A percentile compares a stretch with the other conserved stretches of the same genome.
Evolutionary conservation across 2,888 invertebrate genomes (phyloP).

Genomic region (Epicampocera succincta): DNA sequence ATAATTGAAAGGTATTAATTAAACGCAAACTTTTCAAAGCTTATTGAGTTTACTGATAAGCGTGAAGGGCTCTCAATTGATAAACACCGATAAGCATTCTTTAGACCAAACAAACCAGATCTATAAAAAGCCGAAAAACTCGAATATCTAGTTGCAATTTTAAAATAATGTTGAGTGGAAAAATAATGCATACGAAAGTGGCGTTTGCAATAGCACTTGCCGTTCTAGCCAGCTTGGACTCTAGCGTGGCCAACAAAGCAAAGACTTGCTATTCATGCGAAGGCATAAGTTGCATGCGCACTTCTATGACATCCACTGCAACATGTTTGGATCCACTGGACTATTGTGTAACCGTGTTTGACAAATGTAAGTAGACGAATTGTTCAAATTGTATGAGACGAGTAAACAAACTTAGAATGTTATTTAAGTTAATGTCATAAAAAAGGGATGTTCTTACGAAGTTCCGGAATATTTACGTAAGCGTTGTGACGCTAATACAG

Average conservation of each 20-base stretch:
- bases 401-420: not conserved
- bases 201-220: slow-evolving; percentile 10
- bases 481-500: slow-evolving; percentile 73
- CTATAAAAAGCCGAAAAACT: slow-evolving; percentile 56
- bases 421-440: slow-evolving; percentile 69
- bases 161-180: not conserved
- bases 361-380: slow-evolving; percentile 73
- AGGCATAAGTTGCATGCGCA: slow-evolving; percentile 77
- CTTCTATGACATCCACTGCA: slow-evolving; percentile 70
- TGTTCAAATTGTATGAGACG: not conserved
- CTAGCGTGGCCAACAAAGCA: slow-evolving; percentile 71
- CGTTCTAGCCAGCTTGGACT: slow-evolving; percentile 2
- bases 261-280: slow-evolving; percentile 76
- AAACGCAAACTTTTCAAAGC: slow-evolving; percentile 34
- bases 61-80: slow-evolving; percentile 35
- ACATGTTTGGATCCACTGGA: slow-evolving; percentile 77
- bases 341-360: slow-evolving; percentile 78
- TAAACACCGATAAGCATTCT: slow-evolving; percentile 23
- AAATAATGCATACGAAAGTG: slow-evolving; percentile 32
- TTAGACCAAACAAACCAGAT: slow-evolving; percentile 11
- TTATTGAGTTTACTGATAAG: slow-evolving; percentile 52
- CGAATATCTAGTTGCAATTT: not conserved
- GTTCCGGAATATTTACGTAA: slow-evolving; percentile 74
- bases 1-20: not conserved
- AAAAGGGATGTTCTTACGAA: slow-evolving; percentile 78